phyloP scores from a whole-genome alignment of 2,113 vertebrate species.

The Hippocampus guttulatus region DNA sequence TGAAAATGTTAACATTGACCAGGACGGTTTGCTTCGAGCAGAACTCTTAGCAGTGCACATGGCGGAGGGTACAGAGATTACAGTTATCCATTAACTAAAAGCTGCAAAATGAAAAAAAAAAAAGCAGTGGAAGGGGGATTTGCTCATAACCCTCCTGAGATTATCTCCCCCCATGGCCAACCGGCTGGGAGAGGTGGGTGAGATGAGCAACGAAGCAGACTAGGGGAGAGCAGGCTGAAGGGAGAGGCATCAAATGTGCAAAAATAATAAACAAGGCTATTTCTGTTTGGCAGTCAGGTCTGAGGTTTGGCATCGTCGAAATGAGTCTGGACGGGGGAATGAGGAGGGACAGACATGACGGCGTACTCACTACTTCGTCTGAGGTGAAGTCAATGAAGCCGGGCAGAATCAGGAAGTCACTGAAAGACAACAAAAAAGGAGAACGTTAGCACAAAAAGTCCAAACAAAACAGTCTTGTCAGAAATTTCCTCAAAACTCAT shows the following conservation, averaged over 20 bases:
- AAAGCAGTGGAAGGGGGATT: conserved; percentile 27
- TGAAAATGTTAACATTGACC: too few species aligned
- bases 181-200: conserved; percentile 19
- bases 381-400: conserved; percentile 72
- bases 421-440: conserved; percentile 54
- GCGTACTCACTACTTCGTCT: conserved; percentile 68
- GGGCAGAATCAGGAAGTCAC: conserved; percentile 70
- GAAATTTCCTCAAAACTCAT: neutral
- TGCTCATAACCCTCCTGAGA: conserved; percentile 26
- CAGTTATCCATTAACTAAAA: conserved; percentile 32
- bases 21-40: neutral
- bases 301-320: conserved; percentile 12
- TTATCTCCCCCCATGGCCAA: conserved; percentile 33
- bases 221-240: conserved; percentile 40
- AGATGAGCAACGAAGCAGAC: conserved; percentile 24
- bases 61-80: conserved; percentile 22
- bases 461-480: too few species aligned
- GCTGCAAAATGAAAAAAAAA: conserved; percentile 4
- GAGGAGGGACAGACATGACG: neutral
- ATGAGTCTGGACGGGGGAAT: neutral
- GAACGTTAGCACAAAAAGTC: conserved; percentile 17
- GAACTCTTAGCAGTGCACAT: neutral
- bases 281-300: conserved; percentile 23
- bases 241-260: conserved; percentile 21
- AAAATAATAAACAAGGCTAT: conserved; percentile 17